A percentile compares a stretch with the other conserved stretches of the same genome.
These are phyloP conservation scores for Oreochromis spilurus DNA, from an alignment of 2,113 vertebrate genomes.

Conservation along the genomic window DNA sequence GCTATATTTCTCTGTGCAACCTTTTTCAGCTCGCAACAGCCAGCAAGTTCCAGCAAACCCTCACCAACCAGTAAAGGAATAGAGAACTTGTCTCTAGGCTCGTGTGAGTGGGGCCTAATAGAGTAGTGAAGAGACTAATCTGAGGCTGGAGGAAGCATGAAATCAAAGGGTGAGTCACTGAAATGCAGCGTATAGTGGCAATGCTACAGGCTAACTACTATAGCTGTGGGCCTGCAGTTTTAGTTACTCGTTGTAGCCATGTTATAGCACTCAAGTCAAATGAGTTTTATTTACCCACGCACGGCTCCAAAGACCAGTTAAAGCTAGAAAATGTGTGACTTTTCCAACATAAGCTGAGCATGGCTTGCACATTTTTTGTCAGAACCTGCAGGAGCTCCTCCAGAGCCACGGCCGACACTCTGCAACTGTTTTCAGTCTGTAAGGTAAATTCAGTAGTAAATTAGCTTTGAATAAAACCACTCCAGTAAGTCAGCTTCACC, in stretches of 20 bases:
- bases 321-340: not conserved
- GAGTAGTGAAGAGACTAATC: not conserved
- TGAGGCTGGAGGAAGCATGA: not conserved
- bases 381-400: not conserved
- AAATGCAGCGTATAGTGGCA: not conserved
- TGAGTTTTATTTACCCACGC: not conserved
- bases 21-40: not conserved
- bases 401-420: not conserved
- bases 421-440: not conserved
- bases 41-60: not conserved
- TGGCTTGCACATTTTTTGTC: not conserved
- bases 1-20: not conserved
- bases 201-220: not conserved
- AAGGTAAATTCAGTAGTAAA: not conserved
- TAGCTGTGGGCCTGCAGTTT: not conserved
- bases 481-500: not conserved
- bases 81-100: not conserved
- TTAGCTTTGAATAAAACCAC: not conserved
- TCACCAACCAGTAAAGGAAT: not conserved
- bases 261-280: not conserved
- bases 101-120: accelerated
- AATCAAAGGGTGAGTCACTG: not conserved
- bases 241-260: not conserved
- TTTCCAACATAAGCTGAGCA: not conserved
- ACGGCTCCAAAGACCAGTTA: not conserved